Base-by-base conservation (phyloP, 2,888 invertebrate genomes). In the Coelinius sp. region DNA sequence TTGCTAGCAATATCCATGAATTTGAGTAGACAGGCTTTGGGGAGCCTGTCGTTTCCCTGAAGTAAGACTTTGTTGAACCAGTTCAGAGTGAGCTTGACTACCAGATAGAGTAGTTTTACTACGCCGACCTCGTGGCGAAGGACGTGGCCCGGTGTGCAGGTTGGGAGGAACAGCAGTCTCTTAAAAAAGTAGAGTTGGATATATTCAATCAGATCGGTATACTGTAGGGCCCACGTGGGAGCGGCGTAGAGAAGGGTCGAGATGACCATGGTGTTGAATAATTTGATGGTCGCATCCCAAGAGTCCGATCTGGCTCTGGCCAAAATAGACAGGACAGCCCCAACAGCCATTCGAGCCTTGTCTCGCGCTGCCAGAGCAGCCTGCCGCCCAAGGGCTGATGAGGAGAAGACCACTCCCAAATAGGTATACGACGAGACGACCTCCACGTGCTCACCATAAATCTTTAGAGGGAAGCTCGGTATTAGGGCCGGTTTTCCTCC, bases 141-240 rank as follows among this genome's bases (percentile, higher is more conserved):
- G 2, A 20, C 17, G 10, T 49, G 22, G 0, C 22, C 22, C 10
- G 68, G 63, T 2, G 68, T 68, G 35, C 68, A 22, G 6, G 6
- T 52, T 0, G 56, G 56, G 0, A 73, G 20, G 14, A 53, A n/a
- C 3, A 68, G 8, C 12, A 68, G 8, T 14, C 52, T 20, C 62
- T 74, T 74, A 35, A 63, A 74, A 38, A 66, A 74, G 12, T 59
- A n/a, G 5, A 38, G 31, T 35, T 74, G 74, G 1, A 65, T 63
- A 25, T 12, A 31, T 35, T 74, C 70, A 8, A 72, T 25, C 12
- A 7, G 22, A 7, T 70, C 68, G 5, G 64, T 10, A 46, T 74
- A 72, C 31, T 69, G 68, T 10, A 68, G 63, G 5, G 41, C 68
- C 72, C 72, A 72, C 7, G 25, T 49, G 7, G 68, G 38, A 3